Percentiles rank a stretch among this genome's conserved stretches.
phyloP scores from a whole-genome alignment of 2,113 vertebrate species.

The Astatotilapia flaviijosephi region DNA sequence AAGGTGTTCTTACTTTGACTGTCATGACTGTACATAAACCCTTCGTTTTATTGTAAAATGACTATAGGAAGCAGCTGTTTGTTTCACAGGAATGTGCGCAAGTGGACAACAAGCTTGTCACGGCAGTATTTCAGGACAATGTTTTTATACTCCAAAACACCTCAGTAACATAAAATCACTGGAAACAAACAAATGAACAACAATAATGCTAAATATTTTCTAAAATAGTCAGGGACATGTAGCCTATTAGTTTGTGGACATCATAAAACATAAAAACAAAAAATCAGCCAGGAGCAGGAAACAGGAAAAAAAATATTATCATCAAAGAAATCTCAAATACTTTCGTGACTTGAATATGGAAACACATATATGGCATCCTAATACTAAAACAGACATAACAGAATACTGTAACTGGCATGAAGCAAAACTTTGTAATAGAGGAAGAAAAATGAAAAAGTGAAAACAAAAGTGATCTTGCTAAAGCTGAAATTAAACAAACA shows the following conservation, averaged over 20 bases:
- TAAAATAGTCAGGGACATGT: not conserved
- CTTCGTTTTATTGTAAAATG: not conserved
- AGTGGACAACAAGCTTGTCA: constrained; percentile 39
- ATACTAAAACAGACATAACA: not conserved
- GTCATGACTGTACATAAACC: not conserved
- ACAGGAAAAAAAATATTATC: not conserved
- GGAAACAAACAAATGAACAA: not conserved
- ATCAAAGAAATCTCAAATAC: not conserved
- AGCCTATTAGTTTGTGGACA: not conserved
- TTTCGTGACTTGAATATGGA: not conserved
- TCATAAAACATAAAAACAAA: not conserved
- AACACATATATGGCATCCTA: not conserved
- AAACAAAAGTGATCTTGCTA: not conserved
- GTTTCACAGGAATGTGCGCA: constrained; percentile 66
- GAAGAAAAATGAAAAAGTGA: not conserved
- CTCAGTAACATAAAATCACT: constrained; percentile 1
- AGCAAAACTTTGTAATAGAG: not conserved
- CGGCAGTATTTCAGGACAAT: constrained; percentile 34
- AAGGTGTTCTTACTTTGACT: not conserved
- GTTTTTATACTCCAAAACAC: constrained; percentile 43
- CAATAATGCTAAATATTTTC: not conserved
- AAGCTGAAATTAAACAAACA: not conserved
- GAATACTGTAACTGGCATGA: not conserved
- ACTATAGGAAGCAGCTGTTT: constrained; percentile 49
- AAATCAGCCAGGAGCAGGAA: not conserved